Evolutionary conservation across 92 coral and sea anemone species (phyloP).

Genomic region (Anthopleura xanthogrammica): DNA sequence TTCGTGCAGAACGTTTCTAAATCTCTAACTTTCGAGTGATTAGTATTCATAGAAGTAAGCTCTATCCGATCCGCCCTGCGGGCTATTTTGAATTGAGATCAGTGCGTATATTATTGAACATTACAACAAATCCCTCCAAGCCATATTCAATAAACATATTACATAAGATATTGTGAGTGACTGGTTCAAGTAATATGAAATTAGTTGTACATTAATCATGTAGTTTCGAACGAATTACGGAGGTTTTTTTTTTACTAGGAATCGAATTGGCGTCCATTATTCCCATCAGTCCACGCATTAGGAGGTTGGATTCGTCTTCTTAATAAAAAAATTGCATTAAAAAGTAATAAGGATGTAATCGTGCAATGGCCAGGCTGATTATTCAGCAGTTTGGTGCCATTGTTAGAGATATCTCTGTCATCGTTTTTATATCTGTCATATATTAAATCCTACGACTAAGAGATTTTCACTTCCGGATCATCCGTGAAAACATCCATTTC

Average conservation of each 20-base stretch:
- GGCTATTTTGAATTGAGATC: constrained; percentile 11
- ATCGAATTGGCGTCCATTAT: neutral
- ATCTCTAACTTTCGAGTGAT: neutral
- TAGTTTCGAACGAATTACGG: neutral
- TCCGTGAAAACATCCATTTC: constrained; percentile 19
- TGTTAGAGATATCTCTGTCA: neutral
- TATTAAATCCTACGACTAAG: neutral
- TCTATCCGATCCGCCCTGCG: neutral
- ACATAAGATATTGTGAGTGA: neutral
- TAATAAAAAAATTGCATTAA: neutral
- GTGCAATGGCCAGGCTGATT: too few species aligned
- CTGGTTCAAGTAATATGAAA: neutral
- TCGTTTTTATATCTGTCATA: neutral
- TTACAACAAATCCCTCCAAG: constrained; percentile 15
- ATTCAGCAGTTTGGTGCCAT: neutral
- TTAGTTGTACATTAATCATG: neutral
- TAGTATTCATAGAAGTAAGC: constrained; percentile 8
- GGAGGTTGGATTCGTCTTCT: neutral
- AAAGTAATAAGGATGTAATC: neutral
- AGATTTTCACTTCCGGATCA: constrained; percentile 25
- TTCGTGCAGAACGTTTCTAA: neutral
- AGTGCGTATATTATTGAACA: neutral
- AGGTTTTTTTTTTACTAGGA: too few species aligned
- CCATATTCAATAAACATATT: constrained; percentile 8
- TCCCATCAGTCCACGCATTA: neutral